These are phyloP conservation scores for Tetragonula clypearis DNA, from an alignment of 1,140 invertebrate species.

Conservation along the genomic window DNA sequence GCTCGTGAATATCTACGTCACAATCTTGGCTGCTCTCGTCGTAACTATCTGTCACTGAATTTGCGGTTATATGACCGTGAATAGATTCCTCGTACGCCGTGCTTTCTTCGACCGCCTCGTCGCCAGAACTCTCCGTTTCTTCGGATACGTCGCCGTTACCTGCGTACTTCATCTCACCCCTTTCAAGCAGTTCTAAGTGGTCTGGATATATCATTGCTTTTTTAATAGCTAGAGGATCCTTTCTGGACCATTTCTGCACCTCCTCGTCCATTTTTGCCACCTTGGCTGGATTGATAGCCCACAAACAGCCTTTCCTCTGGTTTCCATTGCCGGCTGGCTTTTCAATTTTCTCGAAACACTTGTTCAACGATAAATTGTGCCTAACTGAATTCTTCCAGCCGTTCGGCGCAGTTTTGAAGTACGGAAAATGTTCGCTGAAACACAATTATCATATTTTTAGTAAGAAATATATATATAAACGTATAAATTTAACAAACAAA, in stretches of 20 bases:
- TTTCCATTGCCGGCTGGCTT: constrained; percentile 92
- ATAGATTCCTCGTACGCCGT: constrained; percentile 80
- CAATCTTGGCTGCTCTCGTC: constrained; percentile 84
- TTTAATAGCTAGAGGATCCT: constrained; percentile 93
- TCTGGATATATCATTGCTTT: constrained; percentile 96
- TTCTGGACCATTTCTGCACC: constrained; percentile 97
- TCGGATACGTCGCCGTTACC: constrained; percentile 81
- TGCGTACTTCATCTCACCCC: constrained; percentile 91
- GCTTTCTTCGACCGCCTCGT: constrained; percentile 80
- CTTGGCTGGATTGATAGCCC: constrained; percentile 98
- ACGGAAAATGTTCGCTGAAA: constrained; percentile 97
- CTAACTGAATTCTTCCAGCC: constrained; percentile 99
- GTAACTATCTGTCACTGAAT: constrained; percentile 81
- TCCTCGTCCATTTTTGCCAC: constrained; percentile 98
- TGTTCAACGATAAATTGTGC: constrained; percentile 97
- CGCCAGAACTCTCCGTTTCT: constrained; percentile 76
- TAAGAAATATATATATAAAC: neutral
- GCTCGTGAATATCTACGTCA: constrained; percentile 78
- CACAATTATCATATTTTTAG: neutral
- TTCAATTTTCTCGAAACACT: constrained; percentile 99
- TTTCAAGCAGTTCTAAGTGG: constrained; percentile 89
- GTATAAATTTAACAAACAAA: too few species aligned
- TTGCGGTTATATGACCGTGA: constrained; percentile 78
- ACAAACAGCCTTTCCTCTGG: constrained; percentile 94
- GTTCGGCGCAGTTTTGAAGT: constrained; percentile 97